Evolutionary conservation across 2,113 vertebrate genomes (phyloP).

Genomic region (Caretta caretta): DNA sequence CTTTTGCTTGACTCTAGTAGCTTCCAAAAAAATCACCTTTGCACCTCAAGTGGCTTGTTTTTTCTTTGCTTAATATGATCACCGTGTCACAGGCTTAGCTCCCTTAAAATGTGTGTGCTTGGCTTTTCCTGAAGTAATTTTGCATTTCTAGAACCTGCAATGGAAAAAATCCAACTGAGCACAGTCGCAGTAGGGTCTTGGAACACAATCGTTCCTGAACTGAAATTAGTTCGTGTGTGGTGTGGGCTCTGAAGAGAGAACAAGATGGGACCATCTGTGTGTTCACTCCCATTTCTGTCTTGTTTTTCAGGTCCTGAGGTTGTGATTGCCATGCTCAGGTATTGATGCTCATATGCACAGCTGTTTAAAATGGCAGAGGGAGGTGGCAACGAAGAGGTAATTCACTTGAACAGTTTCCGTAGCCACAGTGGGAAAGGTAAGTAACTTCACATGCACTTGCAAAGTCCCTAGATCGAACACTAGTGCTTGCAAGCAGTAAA

Average conservation of each 20-base stretch:
- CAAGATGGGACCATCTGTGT: background rate
- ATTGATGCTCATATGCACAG: conserved; percentile 47
- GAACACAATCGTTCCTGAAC: background rate
- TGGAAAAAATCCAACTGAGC: background rate
- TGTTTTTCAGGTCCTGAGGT: conserved; percentile 50
- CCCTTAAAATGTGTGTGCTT: background rate
- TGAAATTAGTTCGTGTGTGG: background rate
- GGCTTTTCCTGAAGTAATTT: background rate
- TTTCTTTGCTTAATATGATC: background rate
- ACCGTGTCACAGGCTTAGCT: background rate
- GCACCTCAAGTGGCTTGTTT: background rate
- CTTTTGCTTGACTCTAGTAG: background rate
- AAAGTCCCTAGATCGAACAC: background rate
- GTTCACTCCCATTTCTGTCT: background rate
- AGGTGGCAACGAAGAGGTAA: conserved; percentile 87
- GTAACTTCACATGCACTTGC: background rate
- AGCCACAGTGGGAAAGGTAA: conserved; percentile 89
- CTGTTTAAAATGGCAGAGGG: conserved; percentile 89
- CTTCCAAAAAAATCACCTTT: background rate
- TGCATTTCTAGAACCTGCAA: background rate
- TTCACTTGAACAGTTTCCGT: conserved; percentile 89
- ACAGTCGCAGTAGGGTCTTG: background rate
- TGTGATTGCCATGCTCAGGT: conserved; percentile 57
- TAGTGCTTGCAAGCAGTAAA: background rate
- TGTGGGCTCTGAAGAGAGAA: background rate